Evolutionary conservation across 2,888 invertebrate genomes (phyloP).

Genomic region (Portevinia maculata): DNA sequence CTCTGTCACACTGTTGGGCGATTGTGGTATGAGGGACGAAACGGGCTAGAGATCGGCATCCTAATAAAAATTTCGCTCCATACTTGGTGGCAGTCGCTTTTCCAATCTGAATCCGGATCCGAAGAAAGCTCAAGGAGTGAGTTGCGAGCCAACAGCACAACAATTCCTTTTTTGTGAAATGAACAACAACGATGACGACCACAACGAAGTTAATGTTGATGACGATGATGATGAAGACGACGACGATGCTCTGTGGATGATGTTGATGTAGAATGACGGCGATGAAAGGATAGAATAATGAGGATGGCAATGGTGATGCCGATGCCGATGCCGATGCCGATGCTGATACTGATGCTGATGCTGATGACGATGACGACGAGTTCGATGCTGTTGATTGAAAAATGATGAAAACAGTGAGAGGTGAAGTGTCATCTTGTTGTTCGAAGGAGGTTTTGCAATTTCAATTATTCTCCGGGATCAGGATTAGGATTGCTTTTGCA

Average conservation of each 20-base stretch:
- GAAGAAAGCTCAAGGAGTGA: slow-evolving; percentile 68
- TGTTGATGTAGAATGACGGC: slow-evolving; percentile 67
- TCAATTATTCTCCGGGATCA: slow-evolving; percentile 46
- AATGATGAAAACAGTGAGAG: slow-evolving; percentile 72
- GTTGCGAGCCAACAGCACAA: slow-evolving; percentile 39
- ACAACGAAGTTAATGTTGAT: slow-evolving; percentile 8
- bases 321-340: slow-evolving; percentile 6
- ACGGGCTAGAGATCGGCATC: slow-evolving; percentile 29
- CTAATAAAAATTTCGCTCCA: slow-evolving; percentile 64
- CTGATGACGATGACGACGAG: slow-evolving; percentile 40
- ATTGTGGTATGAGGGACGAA: neutral
- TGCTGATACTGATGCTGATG: slow-evolving; percentile 14
- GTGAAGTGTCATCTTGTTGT: slow-evolving; percentile 66
- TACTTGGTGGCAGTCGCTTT: slow-evolving; percentile 58
- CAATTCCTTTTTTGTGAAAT: slow-evolving; percentile 43
- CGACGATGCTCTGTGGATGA: slow-evolving; percentile 42
- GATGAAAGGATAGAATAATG: slow-evolving; percentile 73
- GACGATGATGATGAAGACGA: slow-evolving; percentile 36
- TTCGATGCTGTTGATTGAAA: slow-evolving; percentile 66
- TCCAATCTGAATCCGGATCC: slow-evolving; percentile 52
- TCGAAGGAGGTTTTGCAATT: slow-evolving; percentile 61
- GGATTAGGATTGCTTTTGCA: slow-evolving; percentile 42
- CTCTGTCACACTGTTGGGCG: slow-evolving; percentile 64
- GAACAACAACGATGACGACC: slow-evolving; percentile 30
- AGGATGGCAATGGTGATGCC: slow-evolving; percentile 51